Conservation (phyloP, 2,113 vertebrate species). For the Okapia johnstoni region DNA sequence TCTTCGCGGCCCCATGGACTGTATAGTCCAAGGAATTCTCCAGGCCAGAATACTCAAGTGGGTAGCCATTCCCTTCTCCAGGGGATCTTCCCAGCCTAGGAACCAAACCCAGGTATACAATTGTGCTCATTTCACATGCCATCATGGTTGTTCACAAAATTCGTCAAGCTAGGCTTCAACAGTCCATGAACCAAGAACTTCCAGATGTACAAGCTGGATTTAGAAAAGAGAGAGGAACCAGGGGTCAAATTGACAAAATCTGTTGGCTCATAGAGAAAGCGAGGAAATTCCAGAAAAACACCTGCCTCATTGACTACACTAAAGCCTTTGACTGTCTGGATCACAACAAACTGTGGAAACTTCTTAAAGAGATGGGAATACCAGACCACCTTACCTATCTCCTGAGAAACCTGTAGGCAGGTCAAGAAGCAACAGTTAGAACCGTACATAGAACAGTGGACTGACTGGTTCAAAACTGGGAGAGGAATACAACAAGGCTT, state of each 20-base stretch:
- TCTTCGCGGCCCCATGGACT: not conserved
- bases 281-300: not conserved
- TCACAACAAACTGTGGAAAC: not conserved
- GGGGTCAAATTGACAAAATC: not conserved
- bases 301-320: not conserved
- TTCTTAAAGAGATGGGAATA: not conserved
- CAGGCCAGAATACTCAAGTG: not conserved
- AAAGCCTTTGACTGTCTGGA: not conserved
- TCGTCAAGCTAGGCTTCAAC: not conserved
- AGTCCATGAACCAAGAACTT: not conserved
- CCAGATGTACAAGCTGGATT: not conserved
- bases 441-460: not conserved
- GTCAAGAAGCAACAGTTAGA: not conserved
- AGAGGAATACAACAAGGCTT: not conserved
- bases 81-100: not conserved
- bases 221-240: not conserved
- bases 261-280: not conserved
- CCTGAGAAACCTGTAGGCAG: not conserved
- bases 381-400: not conserved
- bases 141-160: not conserved
- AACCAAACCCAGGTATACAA: not conserved
- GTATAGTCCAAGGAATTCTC: not conserved
- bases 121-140: not conserved
- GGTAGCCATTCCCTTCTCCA: not conserved
- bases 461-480: not conserved